A percentile compares a stretch with the other conserved stretches of the same genome.
These are phyloP conservation scores for Oasisia sp. DNA, from an alignment of 2,888 invertebrate species.

Conservation along the genomic window DNA sequence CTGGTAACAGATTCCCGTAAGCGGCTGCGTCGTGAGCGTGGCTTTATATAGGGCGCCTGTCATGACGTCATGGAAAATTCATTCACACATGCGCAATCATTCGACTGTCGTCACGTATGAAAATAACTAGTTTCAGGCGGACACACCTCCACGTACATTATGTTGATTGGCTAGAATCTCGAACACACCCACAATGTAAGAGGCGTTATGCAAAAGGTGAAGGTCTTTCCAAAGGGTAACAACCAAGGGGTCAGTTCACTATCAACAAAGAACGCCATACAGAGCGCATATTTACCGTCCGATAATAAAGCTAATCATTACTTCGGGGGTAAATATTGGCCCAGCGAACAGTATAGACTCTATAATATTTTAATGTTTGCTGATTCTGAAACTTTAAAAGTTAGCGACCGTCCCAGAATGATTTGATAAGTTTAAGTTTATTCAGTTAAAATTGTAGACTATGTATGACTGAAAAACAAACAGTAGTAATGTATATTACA, in stretches of 20 bases:
- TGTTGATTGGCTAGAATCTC: background rate
- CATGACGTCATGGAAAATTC: slow-evolving; percentile 13
- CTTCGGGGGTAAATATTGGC: too few species aligned
- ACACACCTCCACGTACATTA: slow-evolving; percentile 8
- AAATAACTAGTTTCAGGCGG: slow-evolving; percentile 1
- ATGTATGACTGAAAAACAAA: too few species aligned
- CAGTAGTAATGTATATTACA: too few species aligned
- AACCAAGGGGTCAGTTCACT: background rate
- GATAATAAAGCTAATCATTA: too few species aligned
- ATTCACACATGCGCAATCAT: background rate
- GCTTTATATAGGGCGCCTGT: background rate
- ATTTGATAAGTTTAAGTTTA: too few species aligned
- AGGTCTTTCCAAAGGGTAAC: background rate
- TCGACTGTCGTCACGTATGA: background rate
- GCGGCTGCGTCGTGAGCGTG: background rate
- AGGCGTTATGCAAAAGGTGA: slow-evolving; percentile 5
- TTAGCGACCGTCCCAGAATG: too few species aligned
- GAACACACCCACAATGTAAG: slow-evolving; percentile 3
- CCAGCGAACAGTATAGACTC: too few species aligned
- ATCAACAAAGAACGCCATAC: background rate
- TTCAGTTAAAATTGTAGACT: too few species aligned
- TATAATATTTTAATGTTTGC: too few species aligned
- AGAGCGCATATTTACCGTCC: too few species aligned
- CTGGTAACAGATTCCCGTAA: background rate
- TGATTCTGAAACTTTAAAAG: too few species aligned